Evolutionary conservation across 1,140 invertebrate species (phyloP), one percentile per base, ranked within the genome.

Genomic region (Monomorium pharaonis): DNA sequence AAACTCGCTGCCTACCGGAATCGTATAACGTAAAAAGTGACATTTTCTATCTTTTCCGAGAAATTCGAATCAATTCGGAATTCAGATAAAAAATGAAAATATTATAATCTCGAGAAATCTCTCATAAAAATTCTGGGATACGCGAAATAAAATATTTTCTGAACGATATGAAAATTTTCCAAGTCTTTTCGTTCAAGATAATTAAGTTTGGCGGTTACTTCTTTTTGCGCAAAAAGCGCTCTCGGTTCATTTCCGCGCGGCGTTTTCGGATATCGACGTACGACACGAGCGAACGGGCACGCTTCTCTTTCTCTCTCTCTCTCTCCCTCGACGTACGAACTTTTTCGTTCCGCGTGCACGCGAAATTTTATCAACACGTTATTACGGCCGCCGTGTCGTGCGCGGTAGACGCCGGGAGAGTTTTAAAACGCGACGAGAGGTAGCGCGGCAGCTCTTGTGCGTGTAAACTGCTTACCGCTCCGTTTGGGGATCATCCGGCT

Each of bases 401-500:
- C 76, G 47, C 21, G 21, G 12, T 18, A 84, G 27, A 62, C 27
- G 54, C 44, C 56, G n/a, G 24, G 30, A 51, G 78, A 83, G 78
- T 83, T 83, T 83, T 58, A 81, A 83, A 83, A 58, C 67, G 54
- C 49, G 49, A 81, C 62, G 21, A 80, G 33, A 54, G 58, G 54
- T 21, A 75, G 6, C 47, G 69, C 21, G 54, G 16, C 49, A 56
- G 24, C 51, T 74, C 76, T 78, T 85, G 44, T 67, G 84, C 84
- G 84, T 63, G 60, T 85, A 85, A 85, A 85, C 84, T 85, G 84
- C 75, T 85, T 85, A 85, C 74, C 49, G 84, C 62, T 78, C 49
- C 84, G 84, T 80, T 85, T 80, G 33, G 37, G 62, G 84, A 85
- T 85, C 56, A 85, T 85, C 84, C 75, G 84, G 84, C 84, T 85